Percentiles rank a stretch among this genome's conserved stretches.
Conservation (phyloP, 2,797 vertebrate species). For the Leuciscus waleckii region DNA sequence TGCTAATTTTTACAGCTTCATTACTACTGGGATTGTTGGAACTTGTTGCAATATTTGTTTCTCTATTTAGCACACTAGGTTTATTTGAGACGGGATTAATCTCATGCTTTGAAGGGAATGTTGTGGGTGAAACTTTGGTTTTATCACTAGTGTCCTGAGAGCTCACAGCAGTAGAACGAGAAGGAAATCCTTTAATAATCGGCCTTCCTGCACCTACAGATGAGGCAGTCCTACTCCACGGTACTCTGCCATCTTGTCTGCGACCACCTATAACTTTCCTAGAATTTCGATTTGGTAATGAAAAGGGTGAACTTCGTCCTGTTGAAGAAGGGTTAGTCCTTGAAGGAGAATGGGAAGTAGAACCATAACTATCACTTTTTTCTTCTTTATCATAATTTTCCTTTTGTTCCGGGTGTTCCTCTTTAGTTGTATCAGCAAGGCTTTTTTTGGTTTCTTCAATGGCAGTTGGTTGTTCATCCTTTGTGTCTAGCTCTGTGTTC, state of each 20-base stretch:
- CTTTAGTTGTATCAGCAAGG: slow-evolving; percentile 54
- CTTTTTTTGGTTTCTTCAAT: slow-evolving; percentile 34
- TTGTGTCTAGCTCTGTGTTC: slow-evolving; percentile 57
- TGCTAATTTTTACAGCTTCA: slow-evolving; percentile 60
- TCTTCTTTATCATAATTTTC: slow-evolving; percentile 43
- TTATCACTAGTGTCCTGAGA: slow-evolving; percentile 74
- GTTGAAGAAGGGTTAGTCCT: slow-evolving; percentile 65
- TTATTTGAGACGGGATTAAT: slow-evolving; percentile 55
- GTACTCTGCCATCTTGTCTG: slow-evolving; percentile 69
- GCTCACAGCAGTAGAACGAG: slow-evolving; percentile 67
- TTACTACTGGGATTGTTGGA: slow-evolving; percentile 59
- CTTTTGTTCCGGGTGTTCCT: slow-evolving; percentile 38
- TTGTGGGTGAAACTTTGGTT: slow-evolving; percentile 65
- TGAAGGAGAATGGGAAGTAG: slow-evolving; percentile 60
- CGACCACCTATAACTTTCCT: slow-evolving; percentile 64
- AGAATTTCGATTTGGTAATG: slow-evolving; percentile 65
- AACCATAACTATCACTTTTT: slow-evolving; percentile 45
- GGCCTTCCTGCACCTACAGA: slow-evolving; percentile 72
- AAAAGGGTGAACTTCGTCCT: slow-evolving; percentile 63
- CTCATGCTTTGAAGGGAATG: slow-evolving; percentile 69
- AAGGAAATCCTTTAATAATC: slow-evolving; percentile 62
- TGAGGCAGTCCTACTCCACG: slow-evolving; percentile 69
- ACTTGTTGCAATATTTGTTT: slow-evolving; percentile 62
- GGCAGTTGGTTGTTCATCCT: slow-evolving; percentile 61
- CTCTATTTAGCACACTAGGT: slow-evolving; percentile 65